A percentile compares a stretch with the other conserved stretches of the same genome.
Evolutionary conservation across 2,113 vertebrate species (phyloP).

Genomic region (Oryzias woworae): DNA sequence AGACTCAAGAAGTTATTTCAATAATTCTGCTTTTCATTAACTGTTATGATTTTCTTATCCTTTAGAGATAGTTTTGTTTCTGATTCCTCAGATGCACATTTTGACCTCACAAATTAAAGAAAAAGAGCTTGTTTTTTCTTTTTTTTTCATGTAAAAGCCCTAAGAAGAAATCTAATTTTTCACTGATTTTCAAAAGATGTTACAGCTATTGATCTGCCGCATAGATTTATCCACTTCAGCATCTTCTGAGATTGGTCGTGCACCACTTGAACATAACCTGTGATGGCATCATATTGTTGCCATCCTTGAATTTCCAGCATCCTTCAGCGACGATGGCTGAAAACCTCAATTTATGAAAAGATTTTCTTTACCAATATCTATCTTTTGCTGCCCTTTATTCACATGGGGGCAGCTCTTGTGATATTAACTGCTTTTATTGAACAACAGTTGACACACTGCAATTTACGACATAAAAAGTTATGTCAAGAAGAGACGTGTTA

Average conservation of each 20-base stretch:
- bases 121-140: constrained; percentile 18
- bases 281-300: constrained; percentile 15
- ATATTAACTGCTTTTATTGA: constrained; percentile 5
- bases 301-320: constrained; percentile 43
- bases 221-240: constrained; percentile 4
- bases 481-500: constrained; percentile 3
- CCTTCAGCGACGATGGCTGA: constrained; percentile 4
- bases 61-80: background rate
- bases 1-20: constrained; percentile 7
- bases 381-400: background rate
- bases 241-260: constrained; percentile 16
- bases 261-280: constrained; percentile 7
- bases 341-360: constrained; percentile 25
- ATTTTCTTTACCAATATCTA: constrained; percentile 8
- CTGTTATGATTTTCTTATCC: background rate
- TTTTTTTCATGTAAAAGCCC: constrained; percentile 5
- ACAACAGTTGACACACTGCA: constrained; percentile 5
- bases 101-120: constrained; percentile 18
- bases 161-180: constrained; percentile 19
- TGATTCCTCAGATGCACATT: constrained; percentile 18
- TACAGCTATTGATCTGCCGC: constrained; percentile 17
- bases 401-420: background rate
- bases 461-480: background rate
- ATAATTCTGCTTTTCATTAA: constrained; percentile 1
- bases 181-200: constrained; percentile 14